Base-by-base conservation (phyloP, 2,113 vertebrate species). In the Brachyhypopomus occidentalis region DNA sequence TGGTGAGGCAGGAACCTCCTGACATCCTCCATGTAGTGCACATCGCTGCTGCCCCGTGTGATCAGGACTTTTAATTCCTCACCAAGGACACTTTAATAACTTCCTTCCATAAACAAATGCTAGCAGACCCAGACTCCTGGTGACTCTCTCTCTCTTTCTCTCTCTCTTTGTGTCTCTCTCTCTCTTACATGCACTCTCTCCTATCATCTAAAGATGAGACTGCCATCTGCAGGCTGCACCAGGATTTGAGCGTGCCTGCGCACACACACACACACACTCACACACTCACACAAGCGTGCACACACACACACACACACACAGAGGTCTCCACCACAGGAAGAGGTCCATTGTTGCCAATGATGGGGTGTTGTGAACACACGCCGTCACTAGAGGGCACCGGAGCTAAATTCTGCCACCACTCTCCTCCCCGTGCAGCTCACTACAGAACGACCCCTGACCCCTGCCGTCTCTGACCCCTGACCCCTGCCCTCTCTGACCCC, bases 71-170 rank as follows among this genome's bases (percentile, higher is more conserved):
- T 88, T 62, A 82, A 83, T 86, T 88, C 83, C 84, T 80, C 79
- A 84, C 90, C 90, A 82, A 89, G 89, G 87, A 90, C 87, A 86
- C 89, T 93, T 93, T 92, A 93, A 94, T 92, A 87, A 90, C 88
- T 93, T 94, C 90, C 93, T 92, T 92, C 87, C 87, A 86, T 89
- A 90, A 94, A 93, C 89, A 92, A 89, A 85, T 70, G 25, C 81
- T 74, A 60, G 45, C 38, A 82, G 62, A 17, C n/a, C 83, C 85
- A 88, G 89, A 85, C 27, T 75, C 83, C 1, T 30, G 30, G 30
- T 30, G 30, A 30, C 30, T 88, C 62, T 60, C 7, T 38, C 5
- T 75, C 84, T 84, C 88, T 87, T 5, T 3, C 30, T 17, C 16
- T n/a, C 16, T 3, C 16, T 22, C 19, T 88, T 62, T 60, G 5